phyloP scores from a whole-genome alignment of 2,888 invertebrate genomes.

The Fragum fragum region DNA sequence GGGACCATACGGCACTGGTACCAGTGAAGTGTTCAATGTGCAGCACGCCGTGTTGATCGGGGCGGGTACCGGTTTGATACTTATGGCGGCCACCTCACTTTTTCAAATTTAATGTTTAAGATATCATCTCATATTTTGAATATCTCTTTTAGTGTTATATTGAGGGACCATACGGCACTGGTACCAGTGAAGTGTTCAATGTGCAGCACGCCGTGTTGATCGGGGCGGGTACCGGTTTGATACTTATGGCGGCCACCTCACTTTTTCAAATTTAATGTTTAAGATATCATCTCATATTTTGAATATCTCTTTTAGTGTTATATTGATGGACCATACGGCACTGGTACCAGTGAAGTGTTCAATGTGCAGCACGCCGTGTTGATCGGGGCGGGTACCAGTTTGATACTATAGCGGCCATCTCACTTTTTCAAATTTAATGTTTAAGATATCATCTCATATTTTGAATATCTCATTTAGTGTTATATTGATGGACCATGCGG shows the following conservation, averaged over 20 bases:
- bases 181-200: too few relatives aligned
- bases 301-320: constrained; percentile 91
- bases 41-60: too few relatives aligned
- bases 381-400: constrained; percentile 97
- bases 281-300: neutral
- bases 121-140: too few relatives aligned
- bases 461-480: constrained; percentile 90
- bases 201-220: too few relatives aligned
- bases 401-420: constrained; percentile 96
- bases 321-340: constrained; percentile 98
- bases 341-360: constrained; percentile 97
- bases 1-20: neutral
- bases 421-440: too few relatives aligned
- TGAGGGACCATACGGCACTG: too few relatives aligned
- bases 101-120: too few relatives aligned
- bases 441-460: neutral
- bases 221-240: too few relatives aligned
- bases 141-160: too few relatives aligned
- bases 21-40: too few relatives aligned
- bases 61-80: too few relatives aligned
- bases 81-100: too few relatives aligned
- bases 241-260: neutral
- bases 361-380: constrained; percentile 97
- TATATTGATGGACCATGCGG: constrained; percentile 98
- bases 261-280: constrained; percentile 91